Evolutionary conservation across 2,113 vertebrate genomes (phyloP), one percentile per base, ranked within the genome.

Genomic region (Cyprinodon tularosa): DNA sequence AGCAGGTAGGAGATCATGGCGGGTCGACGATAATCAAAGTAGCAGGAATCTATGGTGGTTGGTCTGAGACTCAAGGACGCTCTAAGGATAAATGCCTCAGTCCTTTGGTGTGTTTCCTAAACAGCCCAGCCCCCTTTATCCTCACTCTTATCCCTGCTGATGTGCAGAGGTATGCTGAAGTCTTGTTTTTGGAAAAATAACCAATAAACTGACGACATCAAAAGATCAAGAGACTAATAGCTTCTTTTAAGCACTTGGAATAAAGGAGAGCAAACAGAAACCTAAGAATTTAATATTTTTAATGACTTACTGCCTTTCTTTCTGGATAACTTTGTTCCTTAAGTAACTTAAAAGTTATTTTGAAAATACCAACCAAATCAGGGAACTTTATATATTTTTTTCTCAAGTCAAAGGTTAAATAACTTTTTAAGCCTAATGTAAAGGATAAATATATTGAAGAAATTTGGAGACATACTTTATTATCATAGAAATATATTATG

Each of bases 111-210:
- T 37, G 36, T 59, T 20, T 12, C 60, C 48, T 37, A 72, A 65
- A 42, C 79, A 84, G 84, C 66, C 89, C 91, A 57, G 4, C 87
- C 90, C 82, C 80, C 84, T 63, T 77, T 74, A 38, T 84, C 77
- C 77, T 17, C 15, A 50, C 76, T 78, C 22, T 12, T 66, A 65
- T 78, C 20, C 17, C 40, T 38, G 66, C 36, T 44, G 14, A 2
- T 61, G 59, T 15, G 22, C 3, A 5, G 7, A 42, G 68, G 60
- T 48, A 29, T 1, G 1, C 60, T 22, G 3, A 39, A 67, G 64
- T 48, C 65, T 57, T 4, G 2, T 20, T 5, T 57, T 29, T 15
- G 29, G 38, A 67, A 39, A 69, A 29, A 5, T 42, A 57, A 50
- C 57, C 44, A 42, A 45, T 70, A 38, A 76, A 73, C 29, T 13